A percentile compares a stretch with the other conserved stretches of the same genome.
phyloP scores from a whole-genome alignment of 1,140 invertebrate genomes.

The Aphelenchoides fujianensis region DNA sequence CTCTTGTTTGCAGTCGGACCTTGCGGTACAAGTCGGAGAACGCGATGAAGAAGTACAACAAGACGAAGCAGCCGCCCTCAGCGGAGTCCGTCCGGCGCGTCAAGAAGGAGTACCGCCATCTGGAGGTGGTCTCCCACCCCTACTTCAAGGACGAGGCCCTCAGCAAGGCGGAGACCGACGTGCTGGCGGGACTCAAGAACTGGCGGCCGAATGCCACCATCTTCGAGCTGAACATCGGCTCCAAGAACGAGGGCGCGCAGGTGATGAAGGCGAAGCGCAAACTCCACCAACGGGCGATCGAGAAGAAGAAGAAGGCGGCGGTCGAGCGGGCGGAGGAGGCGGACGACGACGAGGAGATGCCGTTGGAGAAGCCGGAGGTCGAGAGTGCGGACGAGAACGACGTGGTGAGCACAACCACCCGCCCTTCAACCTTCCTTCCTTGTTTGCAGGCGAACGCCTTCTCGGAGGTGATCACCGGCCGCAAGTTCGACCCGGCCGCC shows the following conservation, averaged over 20 bases:
- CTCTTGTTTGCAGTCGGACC: conserved; percentile 68
- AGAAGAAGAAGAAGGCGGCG: conserved; percentile 24
- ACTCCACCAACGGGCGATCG: conserved; percentile 34
- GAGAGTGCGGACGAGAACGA: conserved; percentile 59
- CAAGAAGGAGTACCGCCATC: conserved; percentile 67
- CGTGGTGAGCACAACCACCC: too few relatives aligned
- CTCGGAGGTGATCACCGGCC: conserved; percentile 11
- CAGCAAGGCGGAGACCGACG: conserved; percentile 53
- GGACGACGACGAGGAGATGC: conserved; percentile 32
- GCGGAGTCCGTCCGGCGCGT: conserved; percentile 80
- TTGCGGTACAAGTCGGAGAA: conserved; percentile 77
- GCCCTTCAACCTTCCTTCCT: not conserved
- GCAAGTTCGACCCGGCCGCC: conserved; percentile 8
- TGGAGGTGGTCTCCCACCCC: conserved; percentile 44
- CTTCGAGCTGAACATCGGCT: conserved; percentile 82
- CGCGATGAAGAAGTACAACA: conserved; percentile 83
- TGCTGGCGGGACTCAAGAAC: conserved; percentile 76
- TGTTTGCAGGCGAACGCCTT: not conserved
- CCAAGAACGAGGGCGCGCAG: conserved; percentile 68
- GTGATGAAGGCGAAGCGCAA: conserved; percentile 68
- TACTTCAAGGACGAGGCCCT: conserved; percentile 40
- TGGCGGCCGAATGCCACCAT: conserved; percentile 83
- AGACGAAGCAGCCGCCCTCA: conserved; percentile 79
- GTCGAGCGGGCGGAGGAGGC: conserved; percentile 3
- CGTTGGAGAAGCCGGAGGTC: conserved; percentile 63